A percentile compares a stretch with the other conserved stretches of the same genome.
phyloP scores from a whole-genome alignment of 2,888 invertebrate species.

The Volucella bombylans region DNA sequence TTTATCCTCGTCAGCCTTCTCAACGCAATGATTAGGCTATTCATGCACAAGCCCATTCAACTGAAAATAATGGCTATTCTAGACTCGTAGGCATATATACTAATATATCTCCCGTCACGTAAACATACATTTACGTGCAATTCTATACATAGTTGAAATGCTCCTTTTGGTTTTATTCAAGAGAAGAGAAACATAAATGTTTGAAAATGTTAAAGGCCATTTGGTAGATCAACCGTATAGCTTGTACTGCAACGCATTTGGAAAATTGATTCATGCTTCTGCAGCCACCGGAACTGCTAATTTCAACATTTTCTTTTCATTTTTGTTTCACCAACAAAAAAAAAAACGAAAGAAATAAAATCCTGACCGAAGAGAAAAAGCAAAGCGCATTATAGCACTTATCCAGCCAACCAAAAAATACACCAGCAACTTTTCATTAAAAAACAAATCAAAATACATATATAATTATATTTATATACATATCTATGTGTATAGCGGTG shows the following conservation, averaged over 20 bases:
- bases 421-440: constrained; percentile 71
- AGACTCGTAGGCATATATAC: too few relatives aligned
- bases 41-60: constrained; percentile 47
- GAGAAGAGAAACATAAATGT: constrained; percentile 31
- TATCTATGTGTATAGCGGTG: not conserved
- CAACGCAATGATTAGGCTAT: constrained; percentile 41
- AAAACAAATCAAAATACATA: not conserved
- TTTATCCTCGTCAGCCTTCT: not conserved
- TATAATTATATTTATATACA: not conserved
- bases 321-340: constrained; percentile 59
- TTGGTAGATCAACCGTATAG: constrained; percentile 12
- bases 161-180: constrained; percentile 41
- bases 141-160: constrained; percentile 17
- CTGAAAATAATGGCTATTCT: constrained; percentile 20
- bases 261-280: constrained; percentile 67
- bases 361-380: constrained; percentile 36
- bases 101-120: not conserved
- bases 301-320: constrained; percentile 70
- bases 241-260: constrained; percentile 66
- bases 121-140: not conserved
- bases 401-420: constrained; percentile 70
- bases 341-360: constrained; percentile 27
- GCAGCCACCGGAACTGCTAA: constrained; percentile 61
- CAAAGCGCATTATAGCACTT: constrained; percentile 68
- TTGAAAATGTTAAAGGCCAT: constrained; percentile 43